Conservation (phyloP, 2,113 vertebrate genomes). For the Phalacrocorax aristotelis region DNA sequence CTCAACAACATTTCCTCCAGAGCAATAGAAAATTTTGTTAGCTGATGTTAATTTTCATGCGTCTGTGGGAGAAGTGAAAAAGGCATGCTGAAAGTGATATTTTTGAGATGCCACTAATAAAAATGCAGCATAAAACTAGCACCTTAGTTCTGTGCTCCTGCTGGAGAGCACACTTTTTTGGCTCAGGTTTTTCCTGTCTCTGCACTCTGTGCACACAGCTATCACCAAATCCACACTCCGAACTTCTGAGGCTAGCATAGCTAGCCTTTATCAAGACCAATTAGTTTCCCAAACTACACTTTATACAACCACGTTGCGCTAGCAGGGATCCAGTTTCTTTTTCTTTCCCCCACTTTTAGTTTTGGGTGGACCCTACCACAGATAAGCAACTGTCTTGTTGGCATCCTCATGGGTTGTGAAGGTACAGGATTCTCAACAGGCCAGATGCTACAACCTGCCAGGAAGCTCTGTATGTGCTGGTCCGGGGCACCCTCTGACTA, state of each 20-base stretch:
- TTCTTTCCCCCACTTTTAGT: not conserved
- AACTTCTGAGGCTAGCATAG: not conserved
- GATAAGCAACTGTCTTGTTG: not conserved
- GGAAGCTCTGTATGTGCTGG: not conserved
- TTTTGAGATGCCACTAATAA: conserved; percentile 59
- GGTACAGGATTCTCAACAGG: not conserved
- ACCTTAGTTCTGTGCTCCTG: conserved; percentile 27
- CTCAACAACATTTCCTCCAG: conserved; percentile 20
- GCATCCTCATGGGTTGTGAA: not conserved
- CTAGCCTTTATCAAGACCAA: not conserved
- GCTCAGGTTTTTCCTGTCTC: not conserved
- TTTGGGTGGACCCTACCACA: not conserved
- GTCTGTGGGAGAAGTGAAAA: conserved; percentile 67
- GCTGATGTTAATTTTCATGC: conserved; percentile 55
- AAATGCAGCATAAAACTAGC: conserved; percentile 57
- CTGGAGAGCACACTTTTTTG: not conserved
- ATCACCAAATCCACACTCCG: not conserved
- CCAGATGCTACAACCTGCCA: not conserved
- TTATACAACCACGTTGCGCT: not conserved
- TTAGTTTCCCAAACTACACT: not conserved
- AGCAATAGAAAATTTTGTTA: conserved; percentile 37
- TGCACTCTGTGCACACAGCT: not conserved
- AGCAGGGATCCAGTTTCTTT: not conserved
- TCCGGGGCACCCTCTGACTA: not conserved
- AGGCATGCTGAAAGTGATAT: conserved; percentile 52